A percentile compares a stretch with the other conserved stretches of the same genome.
Evolutionary conservation across 53 echinoderm and acorn worm species (phyloP).

Genomic region (Antedon mediterranea): DNA sequence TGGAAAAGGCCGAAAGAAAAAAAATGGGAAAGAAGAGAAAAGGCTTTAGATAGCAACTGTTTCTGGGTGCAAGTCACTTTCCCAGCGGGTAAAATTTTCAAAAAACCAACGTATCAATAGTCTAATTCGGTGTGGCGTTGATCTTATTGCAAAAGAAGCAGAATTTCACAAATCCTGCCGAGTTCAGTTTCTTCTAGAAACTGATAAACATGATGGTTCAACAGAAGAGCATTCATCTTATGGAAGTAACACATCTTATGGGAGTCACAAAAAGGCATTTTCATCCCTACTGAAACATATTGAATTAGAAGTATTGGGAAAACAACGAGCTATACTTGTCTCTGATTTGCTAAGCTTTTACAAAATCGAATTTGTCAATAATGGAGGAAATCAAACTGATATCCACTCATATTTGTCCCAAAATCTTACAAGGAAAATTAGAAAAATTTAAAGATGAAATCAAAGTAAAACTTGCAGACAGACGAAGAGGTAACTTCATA

Average conservation of each 20-base stretch:
- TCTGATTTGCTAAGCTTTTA: constrained; percentile 7
- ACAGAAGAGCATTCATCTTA: constrained; percentile 5
- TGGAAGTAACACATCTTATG: background rate
- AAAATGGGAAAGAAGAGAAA: constrained; percentile 15
- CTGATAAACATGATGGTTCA: constrained; percentile 13
- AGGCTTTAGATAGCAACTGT: constrained; percentile 7
- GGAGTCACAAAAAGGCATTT: constrained; percentile 20
- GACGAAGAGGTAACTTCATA: constrained; percentile 22
- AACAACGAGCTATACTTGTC: constrained; percentile 9
- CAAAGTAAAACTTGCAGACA: constrained; percentile 2
- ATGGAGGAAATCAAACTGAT: constrained; percentile 14
- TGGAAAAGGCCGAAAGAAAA: constrained; percentile 15
- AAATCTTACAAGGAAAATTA: constrained; percentile 23
- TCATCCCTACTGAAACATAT: constrained; percentile 1
- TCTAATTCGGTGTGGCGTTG: background rate
- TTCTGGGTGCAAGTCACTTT: background rate
- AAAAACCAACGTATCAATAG: background rate
- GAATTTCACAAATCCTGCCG: constrained; percentile 50
- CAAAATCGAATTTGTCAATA: constrained; percentile 12
- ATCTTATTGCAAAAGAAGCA: constrained; percentile 46
- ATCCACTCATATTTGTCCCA: constrained; percentile 18
- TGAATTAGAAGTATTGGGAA: constrained; percentile 8
- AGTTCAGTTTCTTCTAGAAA: background rate
- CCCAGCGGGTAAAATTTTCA: background rate
- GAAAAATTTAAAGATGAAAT: constrained; percentile 13